phyloP scores from a whole-genome alignment of 2,113 vertebrate species.

The Zapornia atra region DNA sequence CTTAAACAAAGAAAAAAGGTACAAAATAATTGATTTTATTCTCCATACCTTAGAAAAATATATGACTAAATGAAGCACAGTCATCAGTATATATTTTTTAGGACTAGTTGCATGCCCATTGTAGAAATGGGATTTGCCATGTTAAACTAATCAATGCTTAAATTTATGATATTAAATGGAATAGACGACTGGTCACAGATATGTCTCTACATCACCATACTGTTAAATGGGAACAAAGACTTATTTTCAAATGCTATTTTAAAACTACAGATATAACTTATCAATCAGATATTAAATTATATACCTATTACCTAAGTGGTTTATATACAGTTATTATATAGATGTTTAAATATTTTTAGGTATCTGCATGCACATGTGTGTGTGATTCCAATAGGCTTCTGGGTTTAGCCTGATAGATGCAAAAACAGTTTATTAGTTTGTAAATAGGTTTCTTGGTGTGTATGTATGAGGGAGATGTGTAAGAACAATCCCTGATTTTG shows the following conservation, averaged over 20 bases:
- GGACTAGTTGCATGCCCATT: not conserved
- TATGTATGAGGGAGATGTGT: not conserved
- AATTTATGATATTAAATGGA: not conserved
- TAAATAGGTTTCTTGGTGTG: not conserved
- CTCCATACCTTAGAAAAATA: not conserved
- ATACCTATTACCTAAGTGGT: too few species aligned
- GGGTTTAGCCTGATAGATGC: not conserved
- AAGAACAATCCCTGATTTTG: not conserved
- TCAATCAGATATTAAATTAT: not conserved
- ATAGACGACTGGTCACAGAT: not conserved
- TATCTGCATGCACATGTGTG: not conserved
- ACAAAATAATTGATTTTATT: not conserved
- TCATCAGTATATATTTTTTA: not conserved
- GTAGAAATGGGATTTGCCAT: not conserved
- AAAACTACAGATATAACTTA: not conserved
- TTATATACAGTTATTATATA: accelerated
- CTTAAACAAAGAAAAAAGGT: not conserved
- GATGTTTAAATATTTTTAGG: not conserved
- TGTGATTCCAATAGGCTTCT: not conserved
- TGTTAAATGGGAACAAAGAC: not conserved
- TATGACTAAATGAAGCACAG: not conserved
- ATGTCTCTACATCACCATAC: not conserved
- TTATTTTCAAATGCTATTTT: not conserved
- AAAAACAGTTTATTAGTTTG: not conserved
- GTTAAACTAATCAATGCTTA: not conserved